Evolutionary conservation across 2,888 invertebrate species (phyloP).

Genomic region (Dryocosmus kuriphilus): DNA sequence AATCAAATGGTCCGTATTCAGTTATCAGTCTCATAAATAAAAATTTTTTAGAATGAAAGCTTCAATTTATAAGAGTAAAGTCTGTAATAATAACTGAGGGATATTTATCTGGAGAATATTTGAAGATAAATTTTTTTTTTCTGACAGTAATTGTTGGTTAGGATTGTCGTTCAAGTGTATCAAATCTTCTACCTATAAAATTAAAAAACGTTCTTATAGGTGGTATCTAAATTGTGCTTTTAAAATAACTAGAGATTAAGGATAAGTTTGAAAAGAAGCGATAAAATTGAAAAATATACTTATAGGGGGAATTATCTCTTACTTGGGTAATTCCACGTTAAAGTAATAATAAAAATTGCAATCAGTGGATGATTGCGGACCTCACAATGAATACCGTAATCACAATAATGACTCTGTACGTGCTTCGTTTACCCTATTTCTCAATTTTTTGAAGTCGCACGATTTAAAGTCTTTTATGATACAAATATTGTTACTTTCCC

Average conservation of each 20-base stretch:
- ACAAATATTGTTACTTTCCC: neutral
- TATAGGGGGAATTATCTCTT: neutral
- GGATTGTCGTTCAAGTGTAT: no score
- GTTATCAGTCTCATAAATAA: no score
- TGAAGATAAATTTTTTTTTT: no score
- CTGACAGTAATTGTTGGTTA: no score
- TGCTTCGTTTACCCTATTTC: constrained; percentile 12
- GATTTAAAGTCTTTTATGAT: neutral
- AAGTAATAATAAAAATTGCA: constrained; percentile 31
- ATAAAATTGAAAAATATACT: constrained; percentile 29
- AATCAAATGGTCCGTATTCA: no score
- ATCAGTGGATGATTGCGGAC: constrained; percentile 28
- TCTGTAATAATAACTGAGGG: no score
- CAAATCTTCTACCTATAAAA: neutral
- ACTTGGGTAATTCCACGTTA: constrained; percentile 6
- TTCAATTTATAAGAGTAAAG: neutral
- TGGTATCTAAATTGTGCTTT: constrained; percentile 18
- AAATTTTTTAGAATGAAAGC: neutral
- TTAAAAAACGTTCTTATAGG: neutral
- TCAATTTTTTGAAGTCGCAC: neutral
- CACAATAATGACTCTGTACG: constrained; percentile 18
- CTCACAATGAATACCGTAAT: constrained; percentile 25
- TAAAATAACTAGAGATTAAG: constrained; percentile 9
- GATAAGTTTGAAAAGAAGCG: constrained; percentile 23
- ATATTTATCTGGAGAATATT: no score